Percentiles rank a stretch among this genome's conserved stretches.
Evolutionary conservation across 2,113 vertebrate genomes (phyloP).

Genomic region (Arizona elegans): DNA sequence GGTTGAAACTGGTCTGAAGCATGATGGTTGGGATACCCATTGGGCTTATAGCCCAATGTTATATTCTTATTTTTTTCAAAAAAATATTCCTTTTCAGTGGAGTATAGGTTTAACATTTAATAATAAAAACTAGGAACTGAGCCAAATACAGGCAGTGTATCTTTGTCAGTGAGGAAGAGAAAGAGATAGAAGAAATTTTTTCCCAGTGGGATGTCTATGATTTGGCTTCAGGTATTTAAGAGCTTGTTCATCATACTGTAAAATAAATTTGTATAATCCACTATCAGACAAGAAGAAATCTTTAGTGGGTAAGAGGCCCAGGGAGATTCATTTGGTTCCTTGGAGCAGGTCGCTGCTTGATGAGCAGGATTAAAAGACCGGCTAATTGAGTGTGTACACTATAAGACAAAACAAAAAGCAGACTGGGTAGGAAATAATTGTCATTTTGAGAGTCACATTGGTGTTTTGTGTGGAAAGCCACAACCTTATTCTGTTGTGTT

Average conservation of each 20-base stretch:
- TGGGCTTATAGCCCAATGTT: too few relatives aligned
- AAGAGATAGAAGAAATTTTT: neutral
- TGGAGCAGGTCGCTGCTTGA: neutral
- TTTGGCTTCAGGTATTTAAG: neutral
- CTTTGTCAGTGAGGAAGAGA: neutral
- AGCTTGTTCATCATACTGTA: neutral
- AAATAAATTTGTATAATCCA: neutral
- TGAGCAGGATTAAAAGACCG: neutral
- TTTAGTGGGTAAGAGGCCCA: neutral
- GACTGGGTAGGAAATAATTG: neutral
- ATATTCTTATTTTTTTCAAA: neutral
- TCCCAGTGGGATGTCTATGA: neutral
- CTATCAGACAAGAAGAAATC: neutral
- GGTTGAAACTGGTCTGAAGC: neutral
- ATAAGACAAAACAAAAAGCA: conserved; percentile 6
- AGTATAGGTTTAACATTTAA: too few relatives aligned
- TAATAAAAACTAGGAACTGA: neutral
- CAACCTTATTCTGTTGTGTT: neutral
- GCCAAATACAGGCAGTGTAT: neutral
- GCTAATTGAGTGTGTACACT: accelerated
- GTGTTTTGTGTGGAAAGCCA: neutral
- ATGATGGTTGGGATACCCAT: neutral
- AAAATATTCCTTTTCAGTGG: neutral
- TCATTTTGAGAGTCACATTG: neutral
- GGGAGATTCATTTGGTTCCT: neutral